A percentile compares a stretch with the other conserved stretches of the same genome.
These are phyloP conservation scores for Danio aesculapii DNA, from an alignment of 2,797 vertebrate species.

Conservation along the genomic window DNA sequence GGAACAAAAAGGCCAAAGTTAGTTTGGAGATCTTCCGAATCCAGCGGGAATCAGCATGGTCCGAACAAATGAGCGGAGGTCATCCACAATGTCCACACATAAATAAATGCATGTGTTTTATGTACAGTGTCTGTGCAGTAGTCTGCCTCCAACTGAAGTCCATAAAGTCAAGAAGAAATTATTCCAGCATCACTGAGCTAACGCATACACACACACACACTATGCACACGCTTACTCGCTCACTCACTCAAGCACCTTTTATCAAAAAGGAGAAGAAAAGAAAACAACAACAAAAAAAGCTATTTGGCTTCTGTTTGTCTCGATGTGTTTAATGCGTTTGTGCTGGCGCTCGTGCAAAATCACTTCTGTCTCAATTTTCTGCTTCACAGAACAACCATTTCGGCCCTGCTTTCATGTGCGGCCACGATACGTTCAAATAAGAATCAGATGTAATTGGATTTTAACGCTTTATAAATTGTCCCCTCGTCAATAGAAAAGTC, in stretches of 20 bases:
- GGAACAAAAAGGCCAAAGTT: slow-evolving; percentile 20
- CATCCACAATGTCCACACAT: slow-evolving; percentile 25
- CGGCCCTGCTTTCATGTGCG: slow-evolving; percentile 7
- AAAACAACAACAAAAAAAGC: slow-evolving; percentile 37
- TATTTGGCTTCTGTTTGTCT: slow-evolving; percentile 51
- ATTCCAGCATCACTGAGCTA: slow-evolving; percentile 43
- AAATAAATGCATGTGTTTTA: slow-evolving; percentile 45
- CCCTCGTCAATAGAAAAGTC: slow-evolving; percentile 1
- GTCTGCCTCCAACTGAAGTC: slow-evolving; percentile 37
- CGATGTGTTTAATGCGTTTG: slow-evolving; percentile 43
- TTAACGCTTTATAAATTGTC: slow-evolving; percentile 38
- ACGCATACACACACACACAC: slow-evolving; percentile 34
- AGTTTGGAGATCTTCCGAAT: slow-evolving; percentile 34
- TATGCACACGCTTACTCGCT: slow-evolving; percentile 4
- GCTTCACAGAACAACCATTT: slow-evolving; percentile 31
- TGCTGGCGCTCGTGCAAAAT: slow-evolving; percentile 25
- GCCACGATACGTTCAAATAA: slow-evolving; percentile 17
- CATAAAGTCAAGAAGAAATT: slow-evolving; percentile 31
- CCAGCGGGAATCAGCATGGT: slow-evolving; percentile 19
- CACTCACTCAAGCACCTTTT: slow-evolving; percentile 39
- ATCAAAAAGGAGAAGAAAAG: slow-evolving; percentile 37
- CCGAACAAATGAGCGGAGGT: slow-evolving; percentile 15
- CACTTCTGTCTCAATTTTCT: slow-evolving; percentile 41
- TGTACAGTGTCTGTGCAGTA: slow-evolving; percentile 44
- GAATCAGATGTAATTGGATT: slow-evolving; percentile 36